Conservation (phyloP, 2,888 invertebrate genomes). For the Leptodirus hochenwartii region DNA sequence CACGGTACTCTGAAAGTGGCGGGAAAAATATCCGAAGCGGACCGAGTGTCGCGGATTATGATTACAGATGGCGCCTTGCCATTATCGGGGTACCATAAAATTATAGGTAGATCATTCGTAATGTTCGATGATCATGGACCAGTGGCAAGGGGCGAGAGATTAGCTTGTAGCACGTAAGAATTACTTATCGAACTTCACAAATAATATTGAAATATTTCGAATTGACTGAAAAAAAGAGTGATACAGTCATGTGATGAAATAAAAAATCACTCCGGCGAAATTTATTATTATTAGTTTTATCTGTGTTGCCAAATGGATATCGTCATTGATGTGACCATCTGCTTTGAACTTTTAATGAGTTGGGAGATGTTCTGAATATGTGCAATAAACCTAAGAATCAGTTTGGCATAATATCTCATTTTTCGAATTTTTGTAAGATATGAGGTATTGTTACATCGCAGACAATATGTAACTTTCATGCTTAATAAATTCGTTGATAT, state of each 20-base stretch:
- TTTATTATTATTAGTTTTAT: no score
- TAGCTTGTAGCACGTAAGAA: slow-evolving; percentile 71
- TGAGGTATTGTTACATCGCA: no score
- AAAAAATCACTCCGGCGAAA: no score
- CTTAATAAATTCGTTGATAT: slow-evolving; percentile 2
- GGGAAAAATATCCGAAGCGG: slow-evolving; percentile 47
- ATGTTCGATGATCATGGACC: slow-evolving; percentile 80
- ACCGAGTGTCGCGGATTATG: slow-evolving; percentile 46
- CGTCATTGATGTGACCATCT: no score
- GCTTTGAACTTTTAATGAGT: no score
- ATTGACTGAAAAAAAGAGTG: not conserved
- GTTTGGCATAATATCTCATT: no score
- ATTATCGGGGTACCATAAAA: slow-evolving; percentile 52
- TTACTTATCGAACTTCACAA: not conserved
- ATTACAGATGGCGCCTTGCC: slow-evolving; percentile 65
- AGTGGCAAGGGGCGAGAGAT: slow-evolving; percentile 67
- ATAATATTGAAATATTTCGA: slow-evolving; percentile 5
- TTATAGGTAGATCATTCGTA: slow-evolving; percentile 68
- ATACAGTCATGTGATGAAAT: not conserved
- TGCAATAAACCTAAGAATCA: no score
- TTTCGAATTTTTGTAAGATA: no score
- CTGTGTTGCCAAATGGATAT: no score
- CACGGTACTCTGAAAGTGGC: slow-evolving; percentile 55
- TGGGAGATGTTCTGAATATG: no score
- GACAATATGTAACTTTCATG: slow-evolving; percentile 3